Evolutionary conservation across 2,797 vertebrate genomes (phyloP), one percentile per base, ranked within the genome.

Genomic region (Gobio occitaniae): DNA sequence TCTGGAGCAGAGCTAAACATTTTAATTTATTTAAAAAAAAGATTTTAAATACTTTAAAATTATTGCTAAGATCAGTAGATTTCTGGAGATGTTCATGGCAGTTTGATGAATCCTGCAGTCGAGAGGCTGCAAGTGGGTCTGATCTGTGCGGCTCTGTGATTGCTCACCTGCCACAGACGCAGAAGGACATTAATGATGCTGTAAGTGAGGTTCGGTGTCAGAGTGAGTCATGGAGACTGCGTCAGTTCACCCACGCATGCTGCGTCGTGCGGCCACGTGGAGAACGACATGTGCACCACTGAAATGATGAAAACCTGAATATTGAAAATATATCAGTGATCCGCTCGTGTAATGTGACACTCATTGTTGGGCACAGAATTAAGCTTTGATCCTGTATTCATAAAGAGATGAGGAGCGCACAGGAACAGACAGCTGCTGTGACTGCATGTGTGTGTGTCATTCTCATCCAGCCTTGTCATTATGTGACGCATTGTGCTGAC

Each of bases 221-320:
- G 54, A 78, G 83, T 95, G 94, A 95, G 91, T 94, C 93, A 94
- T 86, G 79, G 78, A 81, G 90, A 92, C 91, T 91, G 91, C 93
- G 91, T 95, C 93, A 94, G 84, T 86, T 88, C 88, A 59, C 93
- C 93, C 91, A 92, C 91, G 89, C 88, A 77, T 47, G 61, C 17
- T 71, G 38, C 36, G 36, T 29, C 44, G 76, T 75, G 80, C 82
- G 56, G 41, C 61, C 78, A 78, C 86, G 86, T 66, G 74, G 79
- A 84, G 63, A 86, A 80, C 32, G 63, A 38, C 38, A 78, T 82
- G 80, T 78, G 56, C n/a, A 36, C 29, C 71, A 56, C 71, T 41
- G 17, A 66, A 32, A 80, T 69, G 59, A 36, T 38, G 52, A 69
- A 88, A 87, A 86, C 29, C 71, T 86, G 38, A 76, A 82, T 82